phyloP scores from a whole-genome alignment of 2,888 invertebrate species.

The Zele albiditarsus region DNA sequence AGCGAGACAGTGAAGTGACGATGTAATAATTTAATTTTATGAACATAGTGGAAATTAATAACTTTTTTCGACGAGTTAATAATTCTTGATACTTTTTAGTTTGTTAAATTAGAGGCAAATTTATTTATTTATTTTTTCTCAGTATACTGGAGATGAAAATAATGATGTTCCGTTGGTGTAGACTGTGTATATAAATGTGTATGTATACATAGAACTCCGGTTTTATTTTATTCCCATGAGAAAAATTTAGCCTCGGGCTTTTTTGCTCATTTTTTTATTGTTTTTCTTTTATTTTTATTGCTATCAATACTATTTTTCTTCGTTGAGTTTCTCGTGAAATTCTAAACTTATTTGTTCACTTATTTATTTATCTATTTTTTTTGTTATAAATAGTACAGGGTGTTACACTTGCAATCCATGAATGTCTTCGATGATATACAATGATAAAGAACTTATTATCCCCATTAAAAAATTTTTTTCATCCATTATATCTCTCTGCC shows the following conservation, averaged over 20 bases:
- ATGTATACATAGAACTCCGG: neutral
- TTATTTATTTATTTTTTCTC: neutral
- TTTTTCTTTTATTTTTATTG: neutral
- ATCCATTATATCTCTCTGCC: neutral
- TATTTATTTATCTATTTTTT: neutral
- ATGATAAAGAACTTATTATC: neutral
- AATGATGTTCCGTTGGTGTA: slow-evolving; percentile 8
- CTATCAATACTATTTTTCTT: neutral
- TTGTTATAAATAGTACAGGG: neutral
- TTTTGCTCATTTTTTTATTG: neutral
- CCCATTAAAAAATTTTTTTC: neutral
- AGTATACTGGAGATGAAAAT: slow-evolving; percentile 7
- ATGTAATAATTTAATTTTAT: neutral
- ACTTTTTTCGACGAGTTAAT: neutral
- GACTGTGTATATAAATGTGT: neutral
- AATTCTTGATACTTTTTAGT: neutral
- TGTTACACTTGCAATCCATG: neutral
- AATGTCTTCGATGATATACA: neutral
- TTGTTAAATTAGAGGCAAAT: neutral
- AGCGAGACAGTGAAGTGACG: neutral
- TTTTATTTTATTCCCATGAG: neutral
- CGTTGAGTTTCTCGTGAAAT: neutral
- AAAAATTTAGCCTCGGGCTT: neutral
- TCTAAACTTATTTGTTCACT: neutral
- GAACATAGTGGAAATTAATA: neutral